Evolutionary conservation across 2,888 invertebrate species (phyloP).

Genomic region (Lepidocyrtoides sp.): DNA sequence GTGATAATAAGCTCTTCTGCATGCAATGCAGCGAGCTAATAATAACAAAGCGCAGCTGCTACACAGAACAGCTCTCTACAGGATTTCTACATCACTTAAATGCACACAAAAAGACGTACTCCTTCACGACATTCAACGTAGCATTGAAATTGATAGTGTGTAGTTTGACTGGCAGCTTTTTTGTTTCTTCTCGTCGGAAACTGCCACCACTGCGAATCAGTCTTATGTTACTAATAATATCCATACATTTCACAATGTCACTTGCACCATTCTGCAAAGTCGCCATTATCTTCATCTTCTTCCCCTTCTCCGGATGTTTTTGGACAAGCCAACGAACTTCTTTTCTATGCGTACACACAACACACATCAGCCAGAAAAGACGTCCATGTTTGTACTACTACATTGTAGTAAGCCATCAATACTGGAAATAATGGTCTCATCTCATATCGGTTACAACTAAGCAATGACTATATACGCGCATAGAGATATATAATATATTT

Average conservation of each 20-base stretch:
- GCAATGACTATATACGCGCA: too few species aligned
- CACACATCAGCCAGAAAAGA: too few species aligned
- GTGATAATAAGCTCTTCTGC: too few species aligned
- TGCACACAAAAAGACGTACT: background rate
- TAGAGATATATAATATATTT: background rate
- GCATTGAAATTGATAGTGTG: background rate
- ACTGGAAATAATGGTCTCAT: too few species aligned
- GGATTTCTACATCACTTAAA: constrained; percentile 4
- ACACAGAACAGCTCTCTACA: background rate
- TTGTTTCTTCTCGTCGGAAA: background rate
- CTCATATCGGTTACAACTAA: background rate
- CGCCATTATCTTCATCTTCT: constrained; percentile 45
- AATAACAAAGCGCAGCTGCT: constrained; percentile 33
- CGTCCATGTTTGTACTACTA: too few species aligned
- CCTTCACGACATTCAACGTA: background rate
- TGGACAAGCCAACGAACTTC: constrained; percentile 57
- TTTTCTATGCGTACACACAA: constrained; percentile 2
- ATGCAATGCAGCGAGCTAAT: too few species aligned
- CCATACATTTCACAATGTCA: constrained; percentile 66
- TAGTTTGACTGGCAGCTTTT: constrained; percentile 10
- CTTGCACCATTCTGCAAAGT: constrained; percentile 54
- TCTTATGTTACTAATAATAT: constrained; percentile 8
- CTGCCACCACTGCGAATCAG: background rate
- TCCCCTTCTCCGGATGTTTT: constrained; percentile 50
- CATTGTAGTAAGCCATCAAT: too few species aligned